A percentile compares a stretch with the other conserved stretches of the same genome.
phyloP scores from a whole-genome alignment of 1,140 invertebrate species.

The Acromyrmex heyeri region DNA sequence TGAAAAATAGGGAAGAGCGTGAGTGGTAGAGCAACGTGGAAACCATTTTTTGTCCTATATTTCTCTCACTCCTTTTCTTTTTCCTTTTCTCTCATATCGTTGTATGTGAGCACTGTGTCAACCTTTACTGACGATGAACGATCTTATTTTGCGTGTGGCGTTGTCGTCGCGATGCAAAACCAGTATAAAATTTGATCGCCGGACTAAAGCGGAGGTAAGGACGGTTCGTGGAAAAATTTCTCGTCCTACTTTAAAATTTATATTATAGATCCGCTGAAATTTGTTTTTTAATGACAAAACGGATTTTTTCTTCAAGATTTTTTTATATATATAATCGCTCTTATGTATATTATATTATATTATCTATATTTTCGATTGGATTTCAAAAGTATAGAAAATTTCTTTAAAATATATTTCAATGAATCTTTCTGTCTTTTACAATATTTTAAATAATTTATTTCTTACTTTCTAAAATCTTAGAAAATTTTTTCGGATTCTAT shows the following conservation, averaged over 20 bases:
- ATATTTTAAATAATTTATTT: background rate
- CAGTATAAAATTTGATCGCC: constrained; percentile 25
- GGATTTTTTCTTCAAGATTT: background rate
- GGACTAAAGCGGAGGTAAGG: background rate
- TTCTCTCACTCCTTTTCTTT: constrained; percentile 40
- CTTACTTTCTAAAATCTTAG: background rate
- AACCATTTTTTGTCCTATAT: constrained; percentile 62
- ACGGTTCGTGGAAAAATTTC: background rate
- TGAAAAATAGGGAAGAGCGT: constrained; percentile 66
- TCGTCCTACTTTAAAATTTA: background rate
- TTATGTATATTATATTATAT: background rate
- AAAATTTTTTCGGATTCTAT: background rate
- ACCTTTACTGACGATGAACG: constrained; percentile 62
- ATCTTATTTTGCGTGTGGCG: constrained; percentile 63
- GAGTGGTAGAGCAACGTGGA: constrained; percentile 26
- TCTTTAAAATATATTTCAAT: too few species aligned
- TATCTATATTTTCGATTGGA: background rate
- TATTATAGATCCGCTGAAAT: background rate
- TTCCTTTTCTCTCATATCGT: background rate
- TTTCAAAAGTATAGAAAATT: background rate
- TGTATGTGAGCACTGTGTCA: constrained; percentile 26
- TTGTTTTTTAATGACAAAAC: background rate
- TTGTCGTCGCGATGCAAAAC: background rate
- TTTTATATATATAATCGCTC: background rate
- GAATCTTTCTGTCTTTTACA: background rate